Evolutionary conservation across 2,888 invertebrate species (phyloP), one percentile per base, ranked within the genome.

Genomic region (Pycnomerus fuliginosus): DNA sequence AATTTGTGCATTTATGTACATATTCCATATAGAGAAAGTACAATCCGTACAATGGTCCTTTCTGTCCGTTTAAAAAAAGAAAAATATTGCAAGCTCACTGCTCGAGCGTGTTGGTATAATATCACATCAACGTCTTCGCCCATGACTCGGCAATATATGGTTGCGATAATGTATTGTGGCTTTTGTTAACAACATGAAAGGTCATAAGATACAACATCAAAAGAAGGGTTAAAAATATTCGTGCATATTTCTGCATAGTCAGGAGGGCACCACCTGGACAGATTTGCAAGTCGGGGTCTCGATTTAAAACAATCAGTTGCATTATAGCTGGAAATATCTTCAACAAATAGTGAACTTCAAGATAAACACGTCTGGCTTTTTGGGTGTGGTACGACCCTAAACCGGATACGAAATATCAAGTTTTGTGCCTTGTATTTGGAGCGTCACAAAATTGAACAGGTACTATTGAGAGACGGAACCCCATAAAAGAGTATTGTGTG

Each of bases 401-500:
- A n/a, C n/a, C n/a, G n/a, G n/a, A n/a, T n/a, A n/a, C n/a, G n/a
- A n/a, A n/a, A n/a, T n/a, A n/a, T n/a, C n/a, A n/a, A n/a, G n/a
- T n/a, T n/a, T n/a, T n/a, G n/a, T n/a, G n/a, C n/a, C n/a, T 20
- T 8, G 5, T 8, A 20, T 20, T 20, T 20, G 5, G 5, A 20
- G 5, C 8, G 20, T 7, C 20, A 20, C 8, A 5, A 5, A 8
- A 8, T 7, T 5, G 20, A 7, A 8, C 20, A 20, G 20, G 20
- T 20, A 20, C 20, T 20, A 7, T 8, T 20, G 20, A 8, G 5
- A 20, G 20, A 20, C 20, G 20, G 20, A 20, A 20, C 20, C n/a
- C 11, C 13, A 48, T 37, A 51, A 43, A 49, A 44, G 46, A n/a
- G 27, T 38, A 48, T 51, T 55, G 44, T 50, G 16, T 24, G n/a